phyloP scores from a whole-genome alignment of 2,113 vertebrate genomes.

The Notiomystis cincta region DNA sequence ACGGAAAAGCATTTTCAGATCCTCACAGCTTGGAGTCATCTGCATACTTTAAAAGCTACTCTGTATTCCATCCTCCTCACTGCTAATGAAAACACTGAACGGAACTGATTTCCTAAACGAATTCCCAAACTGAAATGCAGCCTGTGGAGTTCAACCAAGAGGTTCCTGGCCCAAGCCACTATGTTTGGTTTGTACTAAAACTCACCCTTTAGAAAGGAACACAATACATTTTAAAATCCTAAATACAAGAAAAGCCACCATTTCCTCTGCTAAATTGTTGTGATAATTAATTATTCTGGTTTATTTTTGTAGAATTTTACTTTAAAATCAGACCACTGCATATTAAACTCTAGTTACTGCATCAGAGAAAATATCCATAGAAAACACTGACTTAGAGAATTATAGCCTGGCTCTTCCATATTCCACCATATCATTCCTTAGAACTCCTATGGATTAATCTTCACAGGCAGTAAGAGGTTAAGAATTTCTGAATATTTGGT shows the following conservation, averaged over 20 bases:
- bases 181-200: not conserved
- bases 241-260: not conserved
- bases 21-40: constrained; percentile 1
- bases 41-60: constrained; percentile 41
- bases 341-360: not conserved
- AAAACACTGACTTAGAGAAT: not conserved
- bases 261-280: not conserved
- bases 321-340: not conserved
- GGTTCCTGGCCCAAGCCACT: not conserved
- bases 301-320: not conserved
- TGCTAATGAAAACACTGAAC: not conserved
- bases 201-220: not conserved
- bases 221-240: not conserved
- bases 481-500: not conserved
- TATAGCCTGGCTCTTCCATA: not conserved
- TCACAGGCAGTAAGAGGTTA: not conserved
- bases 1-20: not conserved
- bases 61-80: not conserved
- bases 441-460: not conserved
- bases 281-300: not conserved
- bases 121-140: not conserved
- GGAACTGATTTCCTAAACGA: not conserved
- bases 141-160: not conserved
- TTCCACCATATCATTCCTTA: not conserved
- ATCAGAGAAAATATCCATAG: not conserved